Evolutionary conservation across 1,140 invertebrate species (phyloP).

Genomic region (Drosophila grimshawi): DNA sequence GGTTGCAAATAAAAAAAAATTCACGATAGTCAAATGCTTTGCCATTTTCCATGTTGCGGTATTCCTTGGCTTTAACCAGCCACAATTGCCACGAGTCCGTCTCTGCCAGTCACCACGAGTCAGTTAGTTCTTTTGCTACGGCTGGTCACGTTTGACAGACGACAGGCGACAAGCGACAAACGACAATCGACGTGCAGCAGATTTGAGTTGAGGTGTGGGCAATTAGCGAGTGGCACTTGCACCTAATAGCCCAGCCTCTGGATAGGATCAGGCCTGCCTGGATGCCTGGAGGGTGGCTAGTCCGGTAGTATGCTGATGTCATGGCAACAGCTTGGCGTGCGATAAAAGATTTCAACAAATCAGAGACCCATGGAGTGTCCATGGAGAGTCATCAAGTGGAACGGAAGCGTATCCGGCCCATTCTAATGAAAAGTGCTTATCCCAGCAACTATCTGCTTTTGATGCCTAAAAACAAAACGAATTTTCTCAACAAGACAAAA

Average conservation of each 20-base stretch:
- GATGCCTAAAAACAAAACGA: conserved; percentile 68
- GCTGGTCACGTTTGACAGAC: conserved; percentile 62
- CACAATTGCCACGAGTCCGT: conserved; percentile 20
- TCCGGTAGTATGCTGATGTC: conserved; percentile 45
- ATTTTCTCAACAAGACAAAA: conserved; percentile 33
- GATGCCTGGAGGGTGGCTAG: conserved; percentile 1
- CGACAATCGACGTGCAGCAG: conserved; percentile 52
- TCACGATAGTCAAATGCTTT: not conserved
- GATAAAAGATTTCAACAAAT: conserved; percentile 82
- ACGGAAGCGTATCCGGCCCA: conserved; percentile 40
- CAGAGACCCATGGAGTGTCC: conserved; percentile 41
- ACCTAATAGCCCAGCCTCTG: conserved; percentile 49
- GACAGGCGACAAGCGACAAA: conserved; percentile 61
- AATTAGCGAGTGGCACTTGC: conserved; percentile 68
- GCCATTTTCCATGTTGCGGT: not conserved
- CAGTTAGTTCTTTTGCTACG: not conserved
- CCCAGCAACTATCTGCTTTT: conserved; percentile 74
- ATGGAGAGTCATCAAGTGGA: conserved; percentile 38
- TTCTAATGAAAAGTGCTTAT: conserved; percentile 79
- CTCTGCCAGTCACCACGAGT: conserved; percentile 4
- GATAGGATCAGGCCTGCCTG: not conserved
- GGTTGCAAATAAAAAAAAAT: not conserved
- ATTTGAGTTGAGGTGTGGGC: conserved; percentile 69
- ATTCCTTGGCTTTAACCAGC: not conserved
- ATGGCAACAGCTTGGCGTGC: conserved; percentile 72